phyloP scores from a whole-genome alignment of 2,888 invertebrate genomes.

The Agonopterix subpropinquella region DNA sequence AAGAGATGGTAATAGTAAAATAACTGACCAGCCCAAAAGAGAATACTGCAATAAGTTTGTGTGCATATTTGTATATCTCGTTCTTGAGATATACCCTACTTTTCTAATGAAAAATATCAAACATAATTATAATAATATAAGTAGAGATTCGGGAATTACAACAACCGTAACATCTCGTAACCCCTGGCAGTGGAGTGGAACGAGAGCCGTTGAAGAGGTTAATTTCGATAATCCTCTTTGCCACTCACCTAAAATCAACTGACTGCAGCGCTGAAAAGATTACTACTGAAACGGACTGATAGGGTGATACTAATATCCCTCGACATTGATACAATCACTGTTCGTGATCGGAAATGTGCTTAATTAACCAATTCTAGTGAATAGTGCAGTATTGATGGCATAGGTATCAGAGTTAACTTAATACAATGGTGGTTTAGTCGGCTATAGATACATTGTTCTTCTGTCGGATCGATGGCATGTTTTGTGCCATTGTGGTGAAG shows the following conservation, averaged over 20 bases:
- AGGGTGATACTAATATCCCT: not conserved
- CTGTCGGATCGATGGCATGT: too few relatives aligned
- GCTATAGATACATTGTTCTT: too few relatives aligned
- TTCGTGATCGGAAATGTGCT: too few relatives aligned
- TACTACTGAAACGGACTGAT: constrained; percentile 3
- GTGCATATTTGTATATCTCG: too few relatives aligned
- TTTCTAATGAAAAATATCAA: not conserved
- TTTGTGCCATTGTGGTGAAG: too few relatives aligned
- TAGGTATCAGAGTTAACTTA: too few relatives aligned
- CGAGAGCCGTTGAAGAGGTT: constrained; percentile 61
- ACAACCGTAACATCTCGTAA: constrained; percentile 5
- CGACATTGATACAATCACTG: constrained; percentile 5
- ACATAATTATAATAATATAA: not conserved
- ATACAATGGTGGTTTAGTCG: too few relatives aligned
- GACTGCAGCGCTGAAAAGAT: not conserved
- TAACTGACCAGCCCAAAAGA: too few relatives aligned
- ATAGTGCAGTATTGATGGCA: too few relatives aligned
- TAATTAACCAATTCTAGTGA: too few relatives aligned
- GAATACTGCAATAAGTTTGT: too few relatives aligned
- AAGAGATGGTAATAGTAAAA: too few relatives aligned
- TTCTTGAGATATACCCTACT: not conserved
- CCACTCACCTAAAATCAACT: constrained; percentile 39
- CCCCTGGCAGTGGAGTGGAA: constrained; percentile 42
- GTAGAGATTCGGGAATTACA: not conserved
- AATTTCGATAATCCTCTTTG: constrained; percentile 68